Evolutionary conservation across 2,888 invertebrate genomes (phyloP).

Genomic region (Drosophila macrothrix): DNA sequence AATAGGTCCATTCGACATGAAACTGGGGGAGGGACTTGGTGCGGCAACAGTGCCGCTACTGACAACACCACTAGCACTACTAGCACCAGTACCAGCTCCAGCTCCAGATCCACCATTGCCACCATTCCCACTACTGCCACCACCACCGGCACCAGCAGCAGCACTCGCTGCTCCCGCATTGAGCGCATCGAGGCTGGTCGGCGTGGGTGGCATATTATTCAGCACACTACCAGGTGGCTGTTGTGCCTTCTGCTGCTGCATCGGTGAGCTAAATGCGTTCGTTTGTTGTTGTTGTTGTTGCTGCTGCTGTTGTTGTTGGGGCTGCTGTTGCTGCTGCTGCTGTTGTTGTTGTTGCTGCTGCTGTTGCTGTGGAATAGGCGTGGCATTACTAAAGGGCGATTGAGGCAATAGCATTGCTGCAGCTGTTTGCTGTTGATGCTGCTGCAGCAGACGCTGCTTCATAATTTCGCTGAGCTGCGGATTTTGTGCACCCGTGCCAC

Average conservation of each 20-base stretch:
- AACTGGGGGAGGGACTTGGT: slow-evolving; percentile 85
- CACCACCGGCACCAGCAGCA: slow-evolving; percentile 14
- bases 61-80: slow-evolving; percentile 40
- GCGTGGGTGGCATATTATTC: slow-evolving; percentile 86
- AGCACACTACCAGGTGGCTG: slow-evolving; percentile 71
- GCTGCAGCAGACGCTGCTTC: slow-evolving; percentile 87
- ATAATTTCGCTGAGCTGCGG: slow-evolving; percentile 87
- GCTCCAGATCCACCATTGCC: slow-evolving; percentile 13
- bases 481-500: slow-evolving; percentile 83
- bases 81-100: slow-evolving; percentile 17
- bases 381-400: slow-evolving; percentile 76
- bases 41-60: slow-evolving; percentile 78
- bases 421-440: slow-evolving; percentile 72
- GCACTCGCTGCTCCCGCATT: slow-evolving; percentile 64
- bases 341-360: slow-evolving; percentile 82
- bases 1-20: slow-evolving; percentile 85
- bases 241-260: slow-evolving; percentile 51
- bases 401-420: slow-evolving; percentile 76
- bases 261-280: slow-evolving; percentile 50
- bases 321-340: slow-evolving; percentile 54
- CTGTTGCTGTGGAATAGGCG: slow-evolving; percentile 70
- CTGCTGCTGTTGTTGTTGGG: slow-evolving; percentile 64
- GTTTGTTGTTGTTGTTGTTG: slow-evolving; percentile 82
- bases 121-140: slow-evolving; percentile 48
- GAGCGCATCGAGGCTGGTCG: slow-evolving; percentile 85